These are phyloP conservation scores for Salvator merianae DNA, from an alignment of 2,113 vertebrate species.

Conservation along the genomic window DNA sequence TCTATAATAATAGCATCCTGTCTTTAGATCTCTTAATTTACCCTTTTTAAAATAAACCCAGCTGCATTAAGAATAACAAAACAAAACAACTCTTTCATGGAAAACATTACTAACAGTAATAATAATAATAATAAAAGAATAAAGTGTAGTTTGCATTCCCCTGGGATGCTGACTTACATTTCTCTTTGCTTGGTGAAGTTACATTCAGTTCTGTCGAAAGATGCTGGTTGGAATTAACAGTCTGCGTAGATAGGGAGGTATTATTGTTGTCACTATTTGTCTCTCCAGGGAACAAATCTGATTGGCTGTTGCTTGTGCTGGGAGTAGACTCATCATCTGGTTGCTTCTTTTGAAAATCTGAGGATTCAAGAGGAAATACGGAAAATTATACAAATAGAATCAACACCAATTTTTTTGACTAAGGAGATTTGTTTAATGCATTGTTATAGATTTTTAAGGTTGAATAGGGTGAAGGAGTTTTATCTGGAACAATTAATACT, in stretches of 20 bases:
- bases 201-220: slow-evolving; percentile 87
- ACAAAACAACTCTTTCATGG: too few relatives aligned
- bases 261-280: slow-evolving; percentile 89
- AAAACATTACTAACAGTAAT: neutral
- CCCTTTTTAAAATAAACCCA: too few relatives aligned
- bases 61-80: too few relatives aligned
- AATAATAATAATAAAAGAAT: slow-evolving; percentile 4
- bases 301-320: slow-evolving; percentile 91
- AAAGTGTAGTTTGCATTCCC: neutral
- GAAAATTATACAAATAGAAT: too few relatives aligned
- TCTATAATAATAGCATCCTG: neutral
- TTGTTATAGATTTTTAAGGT: too few relatives aligned
- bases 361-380: too few relatives aligned
- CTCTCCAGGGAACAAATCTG: slow-evolving; percentile 92
- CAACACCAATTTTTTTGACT: too few relatives aligned
- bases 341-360: slow-evolving; percentile 85
- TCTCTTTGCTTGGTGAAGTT: slow-evolving; percentile 86
- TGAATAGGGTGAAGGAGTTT: too few relatives aligned
- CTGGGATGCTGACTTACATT: slow-evolving; percentile 79
- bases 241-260: slow-evolving; percentile 86
- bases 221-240: slow-evolving; percentile 84
- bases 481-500: too few relatives aligned
- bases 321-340: slow-evolving; percentile 89
- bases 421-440: too few relatives aligned
- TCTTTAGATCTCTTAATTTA: too few relatives aligned